Evolutionary conservation across 2,113 vertebrate species (phyloP).

Genomic region (Marcusenius ussheri): DNA sequence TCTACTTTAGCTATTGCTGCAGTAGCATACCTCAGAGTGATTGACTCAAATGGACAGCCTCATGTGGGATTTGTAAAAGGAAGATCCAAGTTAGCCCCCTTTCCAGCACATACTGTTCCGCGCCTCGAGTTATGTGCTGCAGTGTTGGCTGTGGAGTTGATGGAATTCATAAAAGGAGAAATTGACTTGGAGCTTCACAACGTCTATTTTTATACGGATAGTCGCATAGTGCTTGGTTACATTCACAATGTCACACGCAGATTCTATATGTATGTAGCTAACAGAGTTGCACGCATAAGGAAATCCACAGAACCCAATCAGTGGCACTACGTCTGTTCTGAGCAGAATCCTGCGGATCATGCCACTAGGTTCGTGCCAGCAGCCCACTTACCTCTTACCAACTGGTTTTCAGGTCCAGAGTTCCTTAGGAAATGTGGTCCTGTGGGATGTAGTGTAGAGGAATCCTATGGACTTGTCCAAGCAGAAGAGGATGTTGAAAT

Average conservation of each 20-base stretch:
- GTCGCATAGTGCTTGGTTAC: not conserved
- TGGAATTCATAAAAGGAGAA: conserved; percentile 1
- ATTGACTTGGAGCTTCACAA: not conserved
- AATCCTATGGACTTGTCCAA: too few species aligned
- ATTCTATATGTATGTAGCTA: not conserved
- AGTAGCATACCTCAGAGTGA: not conserved
- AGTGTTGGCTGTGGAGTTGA: not conserved
- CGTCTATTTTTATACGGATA: not conserved
- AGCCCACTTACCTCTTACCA: too few species aligned
- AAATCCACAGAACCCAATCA: not conserved
- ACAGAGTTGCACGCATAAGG: not conserved
- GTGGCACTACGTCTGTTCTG: not conserved
- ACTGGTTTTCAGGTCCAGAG: too few species aligned
- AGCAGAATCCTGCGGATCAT: not conserved
- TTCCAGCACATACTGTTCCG: conserved; percentile 9
- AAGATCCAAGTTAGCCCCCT: conserved; percentile 9
- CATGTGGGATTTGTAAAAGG: conserved; percentile 15
- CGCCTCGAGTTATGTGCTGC: conserved; percentile 12
- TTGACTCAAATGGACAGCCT: not conserved
- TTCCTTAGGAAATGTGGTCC: too few species aligned
- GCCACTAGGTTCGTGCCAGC: not conserved
- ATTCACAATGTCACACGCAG: not conserved
- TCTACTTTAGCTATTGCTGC: not conserved
- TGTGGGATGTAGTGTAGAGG: too few species aligned
- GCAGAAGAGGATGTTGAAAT: too few species aligned